Evolutionary conservation across 2,888 invertebrate genomes (phyloP).

Genomic region (Sturmia bella): DNA sequence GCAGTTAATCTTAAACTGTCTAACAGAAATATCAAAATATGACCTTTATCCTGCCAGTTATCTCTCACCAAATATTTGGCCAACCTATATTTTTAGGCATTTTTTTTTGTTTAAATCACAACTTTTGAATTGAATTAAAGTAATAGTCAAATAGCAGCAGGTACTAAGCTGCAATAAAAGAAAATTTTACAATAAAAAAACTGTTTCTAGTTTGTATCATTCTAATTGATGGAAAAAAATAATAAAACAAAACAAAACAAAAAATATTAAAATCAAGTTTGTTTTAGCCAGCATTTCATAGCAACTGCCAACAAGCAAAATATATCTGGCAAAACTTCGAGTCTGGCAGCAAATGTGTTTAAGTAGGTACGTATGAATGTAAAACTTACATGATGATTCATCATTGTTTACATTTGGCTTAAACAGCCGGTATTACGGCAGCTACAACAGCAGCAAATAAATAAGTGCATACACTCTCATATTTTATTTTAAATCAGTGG

Average conservation of each 20-base stretch:
- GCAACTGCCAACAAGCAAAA: neutral
- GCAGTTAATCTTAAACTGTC: conserved; percentile 34
- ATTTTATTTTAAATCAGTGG: conserved; percentile 5
- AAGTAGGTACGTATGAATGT: neutral
- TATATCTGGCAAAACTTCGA: conserved; percentile 11
- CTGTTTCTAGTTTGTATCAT: conserved; percentile 56
- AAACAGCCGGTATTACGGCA: conserved; percentile 67
- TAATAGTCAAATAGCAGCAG: conserved; percentile 4
- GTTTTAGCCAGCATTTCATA: conserved; percentile 33
- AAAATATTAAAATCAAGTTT: conserved; percentile 59
- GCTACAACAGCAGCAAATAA: conserved; percentile 29
- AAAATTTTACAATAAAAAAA: conserved; percentile 10
- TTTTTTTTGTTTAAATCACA: conserved; percentile 2
- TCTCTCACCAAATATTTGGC: conserved; percentile 55
- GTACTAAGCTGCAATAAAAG: neutral
- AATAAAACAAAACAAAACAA: conserved; percentile 25
- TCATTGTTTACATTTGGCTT: conserved; percentile 67
- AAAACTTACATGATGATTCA: conserved; percentile 58
- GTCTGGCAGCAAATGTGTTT: conserved; percentile 50
- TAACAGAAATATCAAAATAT: conserved; percentile 40
- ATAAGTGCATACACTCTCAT: neutral
- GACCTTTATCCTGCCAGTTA: conserved; percentile 31
- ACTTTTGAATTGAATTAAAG: neutral
- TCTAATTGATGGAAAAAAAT: conserved; percentile 65
- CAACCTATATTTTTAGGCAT: conserved; percentile 30